phyloP scores from a whole-genome alignment of 1,140 invertebrate genomes.

The Tenebrio molitor region DNA sequence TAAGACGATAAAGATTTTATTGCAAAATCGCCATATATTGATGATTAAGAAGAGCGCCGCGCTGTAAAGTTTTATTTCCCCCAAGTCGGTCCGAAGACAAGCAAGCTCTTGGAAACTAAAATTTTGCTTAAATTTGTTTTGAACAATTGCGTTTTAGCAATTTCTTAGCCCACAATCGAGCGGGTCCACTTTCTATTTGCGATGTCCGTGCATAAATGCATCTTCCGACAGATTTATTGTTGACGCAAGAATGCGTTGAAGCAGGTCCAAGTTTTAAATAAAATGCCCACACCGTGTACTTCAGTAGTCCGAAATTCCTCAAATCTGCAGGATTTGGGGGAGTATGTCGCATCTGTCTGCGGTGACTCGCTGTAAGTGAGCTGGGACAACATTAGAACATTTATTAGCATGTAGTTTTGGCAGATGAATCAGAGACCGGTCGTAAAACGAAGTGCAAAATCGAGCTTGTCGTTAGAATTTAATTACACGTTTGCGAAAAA shows the following conservation, averaged over 20 bases:
- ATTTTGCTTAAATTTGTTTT: background rate
- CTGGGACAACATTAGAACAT: constrained; percentile 9
- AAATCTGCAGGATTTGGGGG: background rate
- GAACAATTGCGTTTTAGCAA: too few relatives aligned
- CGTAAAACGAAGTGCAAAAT: constrained; percentile 1
- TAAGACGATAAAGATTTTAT: background rate
- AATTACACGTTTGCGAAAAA: background rate
- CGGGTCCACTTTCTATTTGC: too few relatives aligned
- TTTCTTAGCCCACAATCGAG: too few relatives aligned
- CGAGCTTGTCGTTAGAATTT: background rate
- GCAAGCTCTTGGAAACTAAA: background rate
- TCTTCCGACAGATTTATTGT: constrained; percentile 16
- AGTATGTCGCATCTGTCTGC: constrained; percentile 29
- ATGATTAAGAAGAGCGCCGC: background rate
- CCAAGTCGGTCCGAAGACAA: background rate
- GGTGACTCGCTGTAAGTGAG: constrained; percentile 1
- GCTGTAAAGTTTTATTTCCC: background rate
- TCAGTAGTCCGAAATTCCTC: background rate
- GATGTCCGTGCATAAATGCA: constrained; percentile 5
- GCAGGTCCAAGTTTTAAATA: constrained; percentile 28
- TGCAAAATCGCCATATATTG: background rate
- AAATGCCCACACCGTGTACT: background rate
- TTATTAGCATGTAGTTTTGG: constrained; percentile 28
- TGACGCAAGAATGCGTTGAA: constrained; percentile 31
- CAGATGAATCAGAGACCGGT: constrained; percentile 1